phyloP scores from a whole-genome alignment of 2,113 vertebrate species.

The Shinisaurus crocodilurus region DNA sequence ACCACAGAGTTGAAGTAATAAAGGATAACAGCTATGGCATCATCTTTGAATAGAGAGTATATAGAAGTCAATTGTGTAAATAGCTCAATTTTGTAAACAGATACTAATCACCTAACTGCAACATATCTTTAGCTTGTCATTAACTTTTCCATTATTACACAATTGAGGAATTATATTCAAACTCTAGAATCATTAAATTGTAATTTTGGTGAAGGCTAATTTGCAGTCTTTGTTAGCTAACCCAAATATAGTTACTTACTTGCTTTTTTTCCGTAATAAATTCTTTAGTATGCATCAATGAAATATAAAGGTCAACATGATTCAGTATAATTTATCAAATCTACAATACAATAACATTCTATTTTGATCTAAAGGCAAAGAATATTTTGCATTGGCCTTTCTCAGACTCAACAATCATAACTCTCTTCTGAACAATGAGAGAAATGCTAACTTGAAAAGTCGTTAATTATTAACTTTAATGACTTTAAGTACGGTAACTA shows the following conservation, averaged over 20 bases:
- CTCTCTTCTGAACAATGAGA: background rate
- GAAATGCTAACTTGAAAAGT: background rate
- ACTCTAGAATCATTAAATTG: slow-evolving; percentile 20
- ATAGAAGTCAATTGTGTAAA: slow-evolving; percentile 63
- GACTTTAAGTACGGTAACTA: background rate
- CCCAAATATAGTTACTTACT: background rate
- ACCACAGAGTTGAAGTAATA: slow-evolving; percentile 29
- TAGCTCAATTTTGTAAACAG: slow-evolving; percentile 62
- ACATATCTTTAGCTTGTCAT: background rate
- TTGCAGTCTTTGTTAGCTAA: background rate
- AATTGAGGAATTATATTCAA: slow-evolving; percentile 31
- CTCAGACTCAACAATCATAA: slow-evolving; percentile 12
- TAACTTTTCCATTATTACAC: background rate
- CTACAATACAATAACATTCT: slow-evolving; percentile 25
- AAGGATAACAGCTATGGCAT: slow-evolving; percentile 37
- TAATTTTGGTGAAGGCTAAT: background rate
- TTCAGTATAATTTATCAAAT: slow-evolving; percentile 29
- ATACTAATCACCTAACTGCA: slow-evolving; percentile 59
- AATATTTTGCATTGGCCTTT: slow-evolving; percentile 44
- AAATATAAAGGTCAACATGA: slow-evolving; percentile 19
- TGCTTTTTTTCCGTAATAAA: background rate
- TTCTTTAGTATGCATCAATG: slow-evolving; percentile 51
- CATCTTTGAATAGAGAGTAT: slow-evolving; percentile 50
- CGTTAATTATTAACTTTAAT: background rate
- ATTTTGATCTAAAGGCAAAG: slow-evolving; percentile 60